A percentile compares a stretch with the other conserved stretches of the same genome.
phyloP scores from a whole-genome alignment of 2,888 invertebrate species.

The Hirtodrosophila alboralis region DNA sequence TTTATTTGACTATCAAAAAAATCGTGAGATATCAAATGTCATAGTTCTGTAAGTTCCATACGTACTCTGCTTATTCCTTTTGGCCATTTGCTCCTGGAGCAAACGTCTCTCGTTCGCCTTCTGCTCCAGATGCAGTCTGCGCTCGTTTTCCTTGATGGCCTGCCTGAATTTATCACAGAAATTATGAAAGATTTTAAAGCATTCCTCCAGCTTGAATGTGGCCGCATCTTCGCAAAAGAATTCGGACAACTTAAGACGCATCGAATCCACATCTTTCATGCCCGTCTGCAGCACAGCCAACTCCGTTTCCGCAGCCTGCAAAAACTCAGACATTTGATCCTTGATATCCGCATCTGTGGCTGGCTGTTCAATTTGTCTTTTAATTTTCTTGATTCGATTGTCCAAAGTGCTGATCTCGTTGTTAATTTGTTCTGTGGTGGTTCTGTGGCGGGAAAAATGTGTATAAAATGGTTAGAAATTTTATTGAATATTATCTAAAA shows the following conservation, averaged over 20 bases:
- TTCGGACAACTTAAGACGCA: constrained; percentile 92
- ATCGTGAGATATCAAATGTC: not conserved
- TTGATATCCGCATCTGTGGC: constrained; percentile 92
- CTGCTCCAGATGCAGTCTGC: constrained; percentile 92
- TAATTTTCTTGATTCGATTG: constrained; percentile 90
- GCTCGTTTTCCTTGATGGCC: constrained; percentile 93
- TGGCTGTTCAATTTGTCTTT: constrained; percentile 90
- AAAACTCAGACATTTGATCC: constrained; percentile 93
- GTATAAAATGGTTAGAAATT: too few species aligned
- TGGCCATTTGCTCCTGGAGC: constrained; percentile 89
- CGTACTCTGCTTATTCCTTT: constrained; percentile 87
- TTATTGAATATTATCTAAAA: too few species aligned
- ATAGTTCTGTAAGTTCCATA: too few species aligned
- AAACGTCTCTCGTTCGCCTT: constrained; percentile 91
- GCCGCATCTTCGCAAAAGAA: constrained; percentile 97
- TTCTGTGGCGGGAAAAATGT: too few species aligned
- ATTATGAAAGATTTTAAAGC: constrained; percentile 93
- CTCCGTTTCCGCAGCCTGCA: constrained; percentile 90
- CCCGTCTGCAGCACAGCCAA: constrained; percentile 90
- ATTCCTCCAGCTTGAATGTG: constrained; percentile 96
- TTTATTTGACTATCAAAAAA: too few species aligned
- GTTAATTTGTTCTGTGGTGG: constrained; percentile 94
- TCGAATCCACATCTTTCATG: constrained; percentile 92
- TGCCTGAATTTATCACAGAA: constrained; percentile 95
- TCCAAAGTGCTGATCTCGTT: constrained; percentile 94